phyloP scores from a whole-genome alignment of 2,797 vertebrate species.

The Craterocephalus amniculus region DNA sequence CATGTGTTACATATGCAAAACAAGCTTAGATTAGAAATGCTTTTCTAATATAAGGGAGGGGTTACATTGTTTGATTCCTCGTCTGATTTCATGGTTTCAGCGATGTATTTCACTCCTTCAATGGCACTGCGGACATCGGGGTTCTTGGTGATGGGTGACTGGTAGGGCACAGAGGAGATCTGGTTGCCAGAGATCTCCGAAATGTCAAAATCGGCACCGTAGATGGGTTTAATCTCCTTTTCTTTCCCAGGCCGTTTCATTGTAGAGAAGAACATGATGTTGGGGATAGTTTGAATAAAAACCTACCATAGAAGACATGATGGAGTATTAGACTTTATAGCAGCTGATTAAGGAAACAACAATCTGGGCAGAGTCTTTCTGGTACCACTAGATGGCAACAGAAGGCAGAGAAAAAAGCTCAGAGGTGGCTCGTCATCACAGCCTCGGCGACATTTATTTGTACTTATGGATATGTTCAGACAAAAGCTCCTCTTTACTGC shows the following conservation, averaged over 20 bases:
- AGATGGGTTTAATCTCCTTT: slow-evolving; percentile 86
- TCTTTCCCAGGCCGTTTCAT: slow-evolving; percentile 95
- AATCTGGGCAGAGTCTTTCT: background rate
- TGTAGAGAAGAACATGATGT: slow-evolving; percentile 97
- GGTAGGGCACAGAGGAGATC: slow-evolving; percentile 86
- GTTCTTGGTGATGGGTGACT: slow-evolving; percentile 91
- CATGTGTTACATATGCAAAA: slow-evolving; percentile 16
- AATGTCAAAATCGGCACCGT: slow-evolving; percentile 96
- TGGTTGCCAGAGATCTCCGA: slow-evolving; percentile 91
- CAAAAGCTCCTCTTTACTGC: background rate
- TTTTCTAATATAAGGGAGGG: too few species aligned
- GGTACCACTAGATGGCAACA: slow-evolving; percentile 66
- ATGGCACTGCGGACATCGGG: slow-evolving; percentile 94
- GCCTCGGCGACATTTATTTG: background rate
- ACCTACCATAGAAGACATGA: slow-evolving; percentile 78
- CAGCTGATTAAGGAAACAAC: background rate
- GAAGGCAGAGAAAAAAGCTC: slow-evolving; percentile 26
- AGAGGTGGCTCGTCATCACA: background rate
- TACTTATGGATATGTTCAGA: background rate
- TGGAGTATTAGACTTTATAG: background rate
- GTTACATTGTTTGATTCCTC: slow-evolving; percentile 94
- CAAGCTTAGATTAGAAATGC: background rate
- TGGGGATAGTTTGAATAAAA: slow-evolving; percentile 96
- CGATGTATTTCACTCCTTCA: slow-evolving; percentile 96
- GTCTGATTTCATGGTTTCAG: slow-evolving; percentile 94